phyloP scores from a whole-genome alignment of 1,140 invertebrate genomes.

The Himalopsyche phryganea region DNA sequence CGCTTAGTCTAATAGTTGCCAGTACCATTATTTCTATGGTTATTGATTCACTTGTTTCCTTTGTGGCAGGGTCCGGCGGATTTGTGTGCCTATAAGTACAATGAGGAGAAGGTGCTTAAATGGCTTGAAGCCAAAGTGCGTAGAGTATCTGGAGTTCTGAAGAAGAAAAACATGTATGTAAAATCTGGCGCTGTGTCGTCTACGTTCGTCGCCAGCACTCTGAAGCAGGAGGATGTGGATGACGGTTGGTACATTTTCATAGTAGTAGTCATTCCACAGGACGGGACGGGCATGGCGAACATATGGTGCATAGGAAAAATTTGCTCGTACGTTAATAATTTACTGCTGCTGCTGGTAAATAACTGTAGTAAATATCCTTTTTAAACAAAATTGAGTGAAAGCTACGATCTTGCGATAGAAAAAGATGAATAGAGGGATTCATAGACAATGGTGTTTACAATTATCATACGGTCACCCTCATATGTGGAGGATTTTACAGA shows the following conservation, averaged over 20 bases:
- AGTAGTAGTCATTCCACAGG: conserved; percentile 37
- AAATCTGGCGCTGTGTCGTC: conserved; percentile 64
- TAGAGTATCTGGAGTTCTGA: conserved; percentile 59
- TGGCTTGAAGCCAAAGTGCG: conserved; percentile 69
- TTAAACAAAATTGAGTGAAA: too few relatives aligned
- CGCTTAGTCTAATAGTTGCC: not conserved
- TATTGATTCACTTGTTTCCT: too few relatives aligned
- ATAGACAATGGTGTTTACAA: too few relatives aligned
- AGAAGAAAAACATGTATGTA: conserved; percentile 67
- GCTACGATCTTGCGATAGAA: too few relatives aligned
- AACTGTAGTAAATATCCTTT: too few relatives aligned
- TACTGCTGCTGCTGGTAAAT: not conserved
- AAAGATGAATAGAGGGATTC: too few relatives aligned
- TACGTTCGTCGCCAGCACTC: conserved; percentile 64
- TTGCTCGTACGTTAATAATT: not conserved
- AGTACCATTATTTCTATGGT: too few relatives aligned
- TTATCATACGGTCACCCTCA: too few relatives aligned
- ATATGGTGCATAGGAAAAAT: not conserved
- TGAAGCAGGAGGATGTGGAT: conserved; percentile 51
- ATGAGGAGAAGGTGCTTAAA: conserved; percentile 68
- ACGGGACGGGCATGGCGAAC: not conserved
- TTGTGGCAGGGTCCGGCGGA: conserved; percentile 57
- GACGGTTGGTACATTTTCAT: conserved; percentile 45
- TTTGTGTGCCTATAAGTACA: conserved; percentile 72
- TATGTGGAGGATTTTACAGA: too few relatives aligned